Conservation (phyloP, 2,888 invertebrate species). For the Hirtodrosophila duncani region DNA sequence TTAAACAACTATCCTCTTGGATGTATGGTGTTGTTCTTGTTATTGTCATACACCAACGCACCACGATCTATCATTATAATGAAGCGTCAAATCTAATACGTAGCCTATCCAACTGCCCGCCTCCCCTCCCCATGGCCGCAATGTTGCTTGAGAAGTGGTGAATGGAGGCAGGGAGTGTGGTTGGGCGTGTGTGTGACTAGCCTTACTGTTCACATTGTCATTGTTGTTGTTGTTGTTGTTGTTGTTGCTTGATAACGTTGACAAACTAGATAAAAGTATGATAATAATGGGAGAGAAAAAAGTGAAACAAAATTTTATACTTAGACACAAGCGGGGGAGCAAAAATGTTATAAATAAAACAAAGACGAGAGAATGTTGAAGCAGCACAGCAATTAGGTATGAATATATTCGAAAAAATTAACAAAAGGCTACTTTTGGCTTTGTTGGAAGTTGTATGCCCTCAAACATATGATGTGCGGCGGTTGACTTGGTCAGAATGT, state of each 20-base stretch:
- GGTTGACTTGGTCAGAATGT: too few species aligned
- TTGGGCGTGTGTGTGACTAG: constrained; percentile 8
- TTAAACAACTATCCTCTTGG: constrained; percentile 28
- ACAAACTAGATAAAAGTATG: constrained; percentile 69
- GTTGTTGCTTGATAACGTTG: constrained; percentile 54
- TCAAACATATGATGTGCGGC: too few species aligned
- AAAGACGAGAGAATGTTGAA: constrained; percentile 20
- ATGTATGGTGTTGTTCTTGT: constrained; percentile 2
- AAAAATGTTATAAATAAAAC: constrained; percentile 62
- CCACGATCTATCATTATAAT: constrained; percentile 67
- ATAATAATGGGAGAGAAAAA: constrained; percentile 62
- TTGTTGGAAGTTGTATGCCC: too few species aligned
- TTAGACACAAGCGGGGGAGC: constrained; percentile 26
- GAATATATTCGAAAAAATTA: too few species aligned
- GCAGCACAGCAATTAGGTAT: constrained; percentile 22
- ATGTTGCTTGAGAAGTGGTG: constrained; percentile 31
- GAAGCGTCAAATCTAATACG: constrained; percentile 67
- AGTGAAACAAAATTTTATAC: constrained; percentile 37
- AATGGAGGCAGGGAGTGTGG: not conserved
- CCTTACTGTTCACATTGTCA: constrained; percentile 1
- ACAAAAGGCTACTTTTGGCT: too few species aligned
- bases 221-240: constrained; percentile 22
- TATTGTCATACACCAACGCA: constrained; percentile 41
- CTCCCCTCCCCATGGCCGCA: constrained; percentile 52
- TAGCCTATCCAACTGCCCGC: constrained; percentile 44